Conservation (phyloP, 2,888 invertebrate species). For the Biston betularia region DNA sequence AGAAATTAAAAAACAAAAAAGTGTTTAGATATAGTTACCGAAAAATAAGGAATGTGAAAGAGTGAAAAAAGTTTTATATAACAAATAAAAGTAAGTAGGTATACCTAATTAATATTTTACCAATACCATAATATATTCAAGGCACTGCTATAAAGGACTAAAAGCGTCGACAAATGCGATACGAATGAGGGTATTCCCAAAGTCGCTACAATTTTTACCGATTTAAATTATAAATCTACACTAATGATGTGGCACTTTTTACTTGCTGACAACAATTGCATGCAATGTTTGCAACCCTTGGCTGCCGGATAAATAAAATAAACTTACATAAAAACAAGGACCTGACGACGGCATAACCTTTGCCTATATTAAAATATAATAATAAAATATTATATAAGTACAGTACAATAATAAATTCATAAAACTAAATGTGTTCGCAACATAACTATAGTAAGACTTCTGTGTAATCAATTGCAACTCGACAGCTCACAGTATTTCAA, state of each 20-base stretch:
- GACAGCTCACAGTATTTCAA: conserved; percentile 90
- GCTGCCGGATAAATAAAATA: neutral
- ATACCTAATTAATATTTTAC: neutral
- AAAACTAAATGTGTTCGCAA: conserved; percentile 32
- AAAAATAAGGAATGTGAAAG: conserved; percentile 11
- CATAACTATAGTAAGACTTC: neutral
- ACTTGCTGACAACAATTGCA: neutral
- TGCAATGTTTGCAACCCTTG: too few species aligned
- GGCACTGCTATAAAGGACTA: conserved; percentile 24
- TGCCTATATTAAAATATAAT: conserved; percentile 38
- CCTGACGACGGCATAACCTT: neutral
- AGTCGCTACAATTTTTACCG: neutral
- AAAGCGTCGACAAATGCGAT: conserved; percentile 9
- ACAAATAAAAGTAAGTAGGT: neutral
- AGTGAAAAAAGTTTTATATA: neutral
- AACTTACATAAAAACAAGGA: neutral
- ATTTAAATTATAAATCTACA: too few species aligned
- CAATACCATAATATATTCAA: conserved; percentile 15
- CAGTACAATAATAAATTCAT: conserved; percentile 23
- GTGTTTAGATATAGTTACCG: neutral
- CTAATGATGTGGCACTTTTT: too few species aligned
- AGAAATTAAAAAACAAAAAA: conserved; percentile 15
- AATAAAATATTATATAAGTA: conserved; percentile 45
- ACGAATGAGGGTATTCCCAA: neutral
- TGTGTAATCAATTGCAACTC: conserved; percentile 1